These are phyloP conservation scores for Vimba vimba DNA, from an alignment of 2,113 vertebrate genomes.

Conservation along the genomic window DNA sequence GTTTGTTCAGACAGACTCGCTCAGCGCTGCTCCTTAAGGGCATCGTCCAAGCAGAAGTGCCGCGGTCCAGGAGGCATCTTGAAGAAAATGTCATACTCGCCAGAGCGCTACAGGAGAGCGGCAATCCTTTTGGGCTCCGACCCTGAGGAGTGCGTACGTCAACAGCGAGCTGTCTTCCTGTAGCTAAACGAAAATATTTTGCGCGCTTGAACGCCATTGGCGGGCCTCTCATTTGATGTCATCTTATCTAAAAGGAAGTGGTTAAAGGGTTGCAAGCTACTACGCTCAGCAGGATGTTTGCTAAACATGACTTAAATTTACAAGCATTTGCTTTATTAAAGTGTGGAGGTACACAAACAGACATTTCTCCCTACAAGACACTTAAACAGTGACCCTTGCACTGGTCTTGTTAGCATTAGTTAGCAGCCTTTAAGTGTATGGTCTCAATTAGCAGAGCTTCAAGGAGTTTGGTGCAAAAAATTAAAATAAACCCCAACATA, in stretches of 20 bases:
- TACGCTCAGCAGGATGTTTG: conserved; percentile 40
- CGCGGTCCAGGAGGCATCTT: too few species aligned
- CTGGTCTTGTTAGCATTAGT: background rate
- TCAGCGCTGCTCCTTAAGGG: too few species aligned
- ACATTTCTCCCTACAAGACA: background rate
- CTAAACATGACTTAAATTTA: conserved; percentile 68
- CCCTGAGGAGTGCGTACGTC: too few species aligned
- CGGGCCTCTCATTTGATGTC: conserved; percentile 1
- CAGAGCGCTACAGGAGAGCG: too few species aligned
- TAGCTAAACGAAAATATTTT: too few species aligned
- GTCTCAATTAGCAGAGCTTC: background rate
- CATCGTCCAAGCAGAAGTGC: too few species aligned
- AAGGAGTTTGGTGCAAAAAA: background rate
- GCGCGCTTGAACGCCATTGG: too few species aligned
- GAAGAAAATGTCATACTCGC: too few species aligned
- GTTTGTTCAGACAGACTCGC: too few species aligned
- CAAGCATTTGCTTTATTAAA: background rate
- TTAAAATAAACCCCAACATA: background rate
- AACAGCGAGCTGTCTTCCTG: too few species aligned
- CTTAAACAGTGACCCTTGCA: background rate
- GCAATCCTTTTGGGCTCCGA: too few species aligned
- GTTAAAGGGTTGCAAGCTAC: conserved; percentile 27
- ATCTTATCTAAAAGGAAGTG: conserved; percentile 49
- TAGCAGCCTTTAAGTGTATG: background rate
- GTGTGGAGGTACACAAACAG: background rate